These are phyloP conservation scores for Erethizon dorsatum DNA, from an alignment of 2,797 vertebrate species.

Conservation along the genomic window DNA sequence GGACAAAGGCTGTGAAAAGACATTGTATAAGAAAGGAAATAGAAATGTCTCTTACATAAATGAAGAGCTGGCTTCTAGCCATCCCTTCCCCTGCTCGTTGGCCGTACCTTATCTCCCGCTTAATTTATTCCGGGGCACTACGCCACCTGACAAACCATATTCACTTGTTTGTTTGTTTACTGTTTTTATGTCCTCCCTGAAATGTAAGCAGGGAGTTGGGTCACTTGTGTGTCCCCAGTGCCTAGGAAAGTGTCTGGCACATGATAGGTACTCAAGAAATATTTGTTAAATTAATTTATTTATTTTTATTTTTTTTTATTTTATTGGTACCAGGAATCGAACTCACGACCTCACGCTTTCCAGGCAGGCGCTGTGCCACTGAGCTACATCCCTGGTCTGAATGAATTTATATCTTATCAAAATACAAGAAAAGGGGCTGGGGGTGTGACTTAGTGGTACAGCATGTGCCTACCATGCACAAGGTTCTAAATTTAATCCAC, in stretches of 20 bases:
- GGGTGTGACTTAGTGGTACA: not conserved
- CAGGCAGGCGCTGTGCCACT: too few species aligned
- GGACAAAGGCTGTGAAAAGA: constrained; percentile 34
- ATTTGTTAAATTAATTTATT: not conserved
- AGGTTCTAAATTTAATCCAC: not conserved
- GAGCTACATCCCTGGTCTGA: not conserved
- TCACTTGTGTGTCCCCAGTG: not conserved
- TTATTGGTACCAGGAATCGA: too few species aligned
- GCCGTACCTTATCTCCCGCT: not conserved
- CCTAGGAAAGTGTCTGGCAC: not conserved
- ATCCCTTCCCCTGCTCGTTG: not conserved
- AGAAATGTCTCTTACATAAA: not conserved
- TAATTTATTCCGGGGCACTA: not conserved
- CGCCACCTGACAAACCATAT: not conserved
- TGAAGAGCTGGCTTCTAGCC: not conserved
- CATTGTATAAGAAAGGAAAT: constrained; percentile 60
- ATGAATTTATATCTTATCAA: not conserved
- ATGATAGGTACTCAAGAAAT: not conserved
- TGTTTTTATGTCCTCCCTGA: not conserved
- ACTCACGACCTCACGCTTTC: too few species aligned
- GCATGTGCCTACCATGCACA: not conserved
- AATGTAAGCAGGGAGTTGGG: not conserved
- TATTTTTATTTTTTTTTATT: too few species aligned
- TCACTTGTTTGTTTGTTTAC: not conserved
- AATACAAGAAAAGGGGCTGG: not conserved